Base-by-base conservation (phyloP, 2,113 vertebrate genomes). In the Phalacrocorax carbo region DNA sequence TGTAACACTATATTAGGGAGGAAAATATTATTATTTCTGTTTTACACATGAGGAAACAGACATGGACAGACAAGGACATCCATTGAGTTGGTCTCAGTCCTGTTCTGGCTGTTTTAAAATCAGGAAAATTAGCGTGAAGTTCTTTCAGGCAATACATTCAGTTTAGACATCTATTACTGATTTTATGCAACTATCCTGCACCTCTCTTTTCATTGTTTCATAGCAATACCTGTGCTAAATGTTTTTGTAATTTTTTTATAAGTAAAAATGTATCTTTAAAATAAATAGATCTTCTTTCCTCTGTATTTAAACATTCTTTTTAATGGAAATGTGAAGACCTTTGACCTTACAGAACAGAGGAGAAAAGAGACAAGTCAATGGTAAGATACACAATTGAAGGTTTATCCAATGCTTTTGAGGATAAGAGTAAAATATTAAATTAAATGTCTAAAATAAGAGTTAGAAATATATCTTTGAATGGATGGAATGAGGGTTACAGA, bases 101-200 rank as follows among this genome's bases (percentile, higher is more conserved):
- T 52, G 19, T 86, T 86, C 38, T 55, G 90, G 75, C 19, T 51
- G n/a, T 64, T 94, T 87, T 84, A 94, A 95, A 96, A 87, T 46
- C 15, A 75, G 57, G 17, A 61, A 84, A 49, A 70, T 79, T 32
- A 70, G 17, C 25, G n/a, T 70, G 17, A 88, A 62, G 15, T 83
- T 80, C 60, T 83, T 88, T 71, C n/a, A 90, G 62, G 70, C 30
- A 82, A 46, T 38, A 58, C 7, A n/a, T 58, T 60, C 58, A 26
- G 17, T 54, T 65, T 58, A 27, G 49, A 65, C 4, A 52, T 13
- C 58, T 71, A 71, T 60, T 62, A 38, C 14, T 52, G 70, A 57
- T 82, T 81, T 68, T 82, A 54, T 36, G 58, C 20, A 79, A n/a
- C 20, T 54, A 18, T 44, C 18, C 21, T 61, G 23, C 13, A 60